These are phyloP conservation scores for Scalopus aquaticus DNA, from an alignment of 2,113 vertebrate species.

Conservation along the genomic window DNA sequence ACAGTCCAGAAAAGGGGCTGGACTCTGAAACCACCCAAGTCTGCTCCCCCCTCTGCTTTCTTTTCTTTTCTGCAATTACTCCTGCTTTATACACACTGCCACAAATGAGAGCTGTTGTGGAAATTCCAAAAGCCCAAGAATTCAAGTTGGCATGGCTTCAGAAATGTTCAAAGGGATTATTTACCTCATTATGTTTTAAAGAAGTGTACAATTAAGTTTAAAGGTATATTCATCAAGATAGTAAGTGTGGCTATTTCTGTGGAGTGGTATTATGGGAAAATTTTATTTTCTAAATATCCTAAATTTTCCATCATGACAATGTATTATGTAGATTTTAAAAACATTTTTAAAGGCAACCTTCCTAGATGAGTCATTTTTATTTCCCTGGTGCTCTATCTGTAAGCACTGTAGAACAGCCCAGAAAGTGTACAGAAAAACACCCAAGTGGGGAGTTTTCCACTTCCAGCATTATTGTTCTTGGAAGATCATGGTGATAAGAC, in stretches of 20 bases:
- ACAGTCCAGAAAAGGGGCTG: neutral
- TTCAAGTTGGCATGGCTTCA: slow-evolving; percentile 8
- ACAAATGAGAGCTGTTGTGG: neutral
- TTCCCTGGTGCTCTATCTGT: slow-evolving; percentile 23
- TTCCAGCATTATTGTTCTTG: slow-evolving; percentile 36
- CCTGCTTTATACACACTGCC: neutral
- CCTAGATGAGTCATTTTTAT: slow-evolving; percentile 44
- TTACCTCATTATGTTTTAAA: neutral
- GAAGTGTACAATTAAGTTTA: neutral
- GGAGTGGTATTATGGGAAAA: neutral
- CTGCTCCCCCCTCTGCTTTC: neutral
- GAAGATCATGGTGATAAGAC: neutral
- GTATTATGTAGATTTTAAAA: neutral
- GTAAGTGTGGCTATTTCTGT: slow-evolving; percentile 20
- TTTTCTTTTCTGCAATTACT: slow-evolving; percentile 4
- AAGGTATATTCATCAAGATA: slow-evolving; percentile 19
- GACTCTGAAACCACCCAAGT: neutral
- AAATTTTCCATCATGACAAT: slow-evolving; percentile 26
- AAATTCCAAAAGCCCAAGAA: slow-evolving; percentile 20
- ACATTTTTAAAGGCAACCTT: slow-evolving; percentile 14
- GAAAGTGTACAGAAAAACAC: slow-evolving; percentile 32
- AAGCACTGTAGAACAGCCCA: slow-evolving; percentile 20
- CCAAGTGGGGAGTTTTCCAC: slow-evolving; percentile 11
- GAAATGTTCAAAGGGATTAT: neutral
- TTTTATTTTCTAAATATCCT: slow-evolving; percentile 26